These are phyloP conservation scores for Steatornis caripensis DNA, from an alignment of 2,113 vertebrate species.

Conservation along the genomic window DNA sequence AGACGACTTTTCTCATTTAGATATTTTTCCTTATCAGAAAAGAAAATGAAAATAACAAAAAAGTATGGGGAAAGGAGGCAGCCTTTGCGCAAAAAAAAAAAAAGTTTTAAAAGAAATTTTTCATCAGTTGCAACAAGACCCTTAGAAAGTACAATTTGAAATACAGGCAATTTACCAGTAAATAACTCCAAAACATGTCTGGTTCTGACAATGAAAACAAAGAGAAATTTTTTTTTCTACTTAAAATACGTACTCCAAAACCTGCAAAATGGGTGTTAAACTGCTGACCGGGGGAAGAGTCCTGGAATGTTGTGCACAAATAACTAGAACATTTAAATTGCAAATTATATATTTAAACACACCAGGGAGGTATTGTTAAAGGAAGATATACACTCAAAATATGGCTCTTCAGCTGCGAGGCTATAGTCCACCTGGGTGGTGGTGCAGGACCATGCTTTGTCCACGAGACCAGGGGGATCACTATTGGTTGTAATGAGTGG, in stretches of 20 bases:
- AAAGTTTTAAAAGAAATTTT: background rate
- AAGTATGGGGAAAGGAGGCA: accelerated
- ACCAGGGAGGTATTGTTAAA: background rate
- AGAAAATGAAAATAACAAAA: background rate
- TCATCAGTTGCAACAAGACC: background rate
- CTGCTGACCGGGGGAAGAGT: background rate
- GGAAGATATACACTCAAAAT: background rate
- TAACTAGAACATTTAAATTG: background rate
- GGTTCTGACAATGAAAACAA: background rate
- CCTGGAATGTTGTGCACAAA: background rate
- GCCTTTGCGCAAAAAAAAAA: background rate
- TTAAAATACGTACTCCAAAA: background rate
- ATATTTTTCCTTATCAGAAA: background rate
- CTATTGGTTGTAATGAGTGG: background rate
- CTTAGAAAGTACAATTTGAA: constrained; percentile 14
- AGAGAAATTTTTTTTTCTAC: background rate
- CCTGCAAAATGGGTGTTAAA: background rate
- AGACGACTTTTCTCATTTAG: background rate
- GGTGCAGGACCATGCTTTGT: background rate
- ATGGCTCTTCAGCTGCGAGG: background rate
- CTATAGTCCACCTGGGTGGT: background rate
- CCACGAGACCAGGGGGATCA: background rate
- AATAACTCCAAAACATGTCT: background rate
- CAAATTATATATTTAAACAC: background rate
- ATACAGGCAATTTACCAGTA: background rate